Evolutionary conservation across 2,113 vertebrate species (phyloP), one percentile per base, ranked within the genome.

Genomic region (Lipotes vexillifer): DNA sequence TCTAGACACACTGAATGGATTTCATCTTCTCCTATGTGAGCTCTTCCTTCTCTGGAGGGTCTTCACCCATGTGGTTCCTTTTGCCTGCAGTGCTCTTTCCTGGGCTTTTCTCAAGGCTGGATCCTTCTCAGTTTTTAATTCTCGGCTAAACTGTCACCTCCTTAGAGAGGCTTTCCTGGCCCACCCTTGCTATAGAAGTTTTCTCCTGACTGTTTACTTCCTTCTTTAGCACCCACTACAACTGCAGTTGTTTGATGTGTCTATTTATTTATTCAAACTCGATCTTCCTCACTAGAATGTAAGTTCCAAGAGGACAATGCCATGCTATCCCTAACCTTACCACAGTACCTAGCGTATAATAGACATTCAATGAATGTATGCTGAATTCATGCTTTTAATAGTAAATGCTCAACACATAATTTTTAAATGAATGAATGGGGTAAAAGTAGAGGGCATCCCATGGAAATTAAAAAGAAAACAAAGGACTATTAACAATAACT

Each of bases 81-180:
- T 82, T 93, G 75, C 68, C 55, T 84, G n/a, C 36, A 95, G 94
- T 94, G 72, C 63, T 93, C 41, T 96, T 98, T 94, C 77, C 59
- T 57, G 61, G 41, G 52, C 38, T 88, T 94, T 85, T 90, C 46
- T 97, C 41, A 96, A 89, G 49, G 52, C 77, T 93, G 66, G 27
- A 71, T 83, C 68, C 74, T 89, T 96, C 55, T 82, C 57, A 92
- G 78, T 63, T 91, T 88, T 96, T 89, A 89, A 59, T 96, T 89
- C 82, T 96, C 59, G 93, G 83, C 61, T 92, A 97, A 97, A 94
- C 93, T 87, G 82, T 94, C 80, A 93, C 78, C 61, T 96, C 46
- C 83, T 82, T 93, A 82, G 66, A 93, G 96, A 96, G 72, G 29
- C n/a, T 88, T 93, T 97, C 77, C 78, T 57, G 77, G 68, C 75